Conservation (phyloP, 2,797 vertebrate genomes). For the Takifugu rubripes region DNA sequence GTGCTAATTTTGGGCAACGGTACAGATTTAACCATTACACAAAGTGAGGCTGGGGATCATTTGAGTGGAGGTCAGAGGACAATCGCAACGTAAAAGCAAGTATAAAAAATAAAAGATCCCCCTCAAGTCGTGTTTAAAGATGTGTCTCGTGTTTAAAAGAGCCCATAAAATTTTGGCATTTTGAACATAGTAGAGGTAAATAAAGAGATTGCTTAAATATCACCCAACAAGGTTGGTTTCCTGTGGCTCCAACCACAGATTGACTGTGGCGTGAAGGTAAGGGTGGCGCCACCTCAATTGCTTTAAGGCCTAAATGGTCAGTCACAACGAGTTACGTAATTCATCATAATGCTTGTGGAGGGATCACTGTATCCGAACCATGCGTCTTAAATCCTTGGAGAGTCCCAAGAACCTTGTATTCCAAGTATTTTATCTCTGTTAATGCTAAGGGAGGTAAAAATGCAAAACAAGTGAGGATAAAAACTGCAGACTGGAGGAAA, state of each 20-base stretch:
- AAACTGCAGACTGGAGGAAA: conserved; percentile 56
- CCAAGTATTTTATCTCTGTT: conserved; percentile 45
- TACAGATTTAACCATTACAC: not conserved
- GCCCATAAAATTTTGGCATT: not conserved
- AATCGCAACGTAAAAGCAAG: not conserved
- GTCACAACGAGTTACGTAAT: conserved; percentile 23
- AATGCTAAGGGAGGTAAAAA: conserved; percentile 60
- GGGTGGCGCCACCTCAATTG: conserved; percentile 36
- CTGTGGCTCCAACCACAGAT: conserved; percentile 26
- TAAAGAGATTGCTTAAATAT: no score
- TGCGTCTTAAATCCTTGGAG: conserved; percentile 43
- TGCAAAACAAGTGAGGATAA: conserved; percentile 56
- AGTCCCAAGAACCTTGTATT: conserved; percentile 38
- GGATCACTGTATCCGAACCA: conserved; percentile 28
- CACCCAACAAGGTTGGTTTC: conserved; percentile 12
- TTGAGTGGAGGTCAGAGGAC: conserved; percentile 1
- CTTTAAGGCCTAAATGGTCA: conserved; percentile 36
- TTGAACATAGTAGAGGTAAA: no score
- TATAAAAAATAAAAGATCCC: no score
- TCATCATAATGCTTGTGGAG: conserved; percentile 23
- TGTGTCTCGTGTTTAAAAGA: not conserved
- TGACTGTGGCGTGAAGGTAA: conserved; percentile 34
- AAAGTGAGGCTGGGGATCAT: not conserved
- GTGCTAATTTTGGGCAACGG: not conserved
- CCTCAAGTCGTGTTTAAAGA: not conserved